A percentile compares a stretch with the other conserved stretches of the same genome.
Evolutionary conservation across 2,113 vertebrate species (phyloP).

Genomic region (Castor canadensis): DNA sequence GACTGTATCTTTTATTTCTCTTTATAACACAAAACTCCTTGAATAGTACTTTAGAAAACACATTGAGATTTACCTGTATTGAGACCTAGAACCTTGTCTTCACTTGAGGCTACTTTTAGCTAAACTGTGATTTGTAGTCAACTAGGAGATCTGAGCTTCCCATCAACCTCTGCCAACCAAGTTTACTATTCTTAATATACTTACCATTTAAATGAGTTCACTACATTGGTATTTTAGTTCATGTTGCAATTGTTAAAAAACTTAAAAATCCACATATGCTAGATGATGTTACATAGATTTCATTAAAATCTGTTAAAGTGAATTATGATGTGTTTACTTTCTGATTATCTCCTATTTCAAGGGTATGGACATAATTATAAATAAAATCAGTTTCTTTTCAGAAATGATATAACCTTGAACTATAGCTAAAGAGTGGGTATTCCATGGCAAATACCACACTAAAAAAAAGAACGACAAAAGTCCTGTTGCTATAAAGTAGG

Average conservation of each 20-base stretch:
- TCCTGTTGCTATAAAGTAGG: neutral
- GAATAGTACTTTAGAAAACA: neutral
- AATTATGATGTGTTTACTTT: slow-evolving; percentile 52
- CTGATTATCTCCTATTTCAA: slow-evolving; percentile 31
- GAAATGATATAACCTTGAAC: neutral
- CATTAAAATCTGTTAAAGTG: slow-evolving; percentile 48
- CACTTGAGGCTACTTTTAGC: neutral
- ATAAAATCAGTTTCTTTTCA: slow-evolving; percentile 23
- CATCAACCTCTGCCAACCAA: neutral
- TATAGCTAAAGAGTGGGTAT: neutral
- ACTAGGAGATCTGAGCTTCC: neutral
- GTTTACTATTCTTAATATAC: slow-evolving; percentile 35
- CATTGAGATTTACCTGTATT: neutral
- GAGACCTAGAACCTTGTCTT: neutral
- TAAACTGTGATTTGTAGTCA: neutral
- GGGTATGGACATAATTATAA: neutral
- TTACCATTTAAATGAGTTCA: slow-evolving; percentile 45
- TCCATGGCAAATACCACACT: neutral
- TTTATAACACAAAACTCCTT: neutral
- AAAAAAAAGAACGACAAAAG: neutral
- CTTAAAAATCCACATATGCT: slow-evolving; percentile 62
- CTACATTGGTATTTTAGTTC: slow-evolving; percentile 44
- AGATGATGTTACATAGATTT: neutral
- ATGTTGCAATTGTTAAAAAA: slow-evolving; percentile 42
- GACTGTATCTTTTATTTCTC: neutral